Conservation (phyloP, 2,113 vertebrate genomes). For the Tringa solitaria region DNA sequence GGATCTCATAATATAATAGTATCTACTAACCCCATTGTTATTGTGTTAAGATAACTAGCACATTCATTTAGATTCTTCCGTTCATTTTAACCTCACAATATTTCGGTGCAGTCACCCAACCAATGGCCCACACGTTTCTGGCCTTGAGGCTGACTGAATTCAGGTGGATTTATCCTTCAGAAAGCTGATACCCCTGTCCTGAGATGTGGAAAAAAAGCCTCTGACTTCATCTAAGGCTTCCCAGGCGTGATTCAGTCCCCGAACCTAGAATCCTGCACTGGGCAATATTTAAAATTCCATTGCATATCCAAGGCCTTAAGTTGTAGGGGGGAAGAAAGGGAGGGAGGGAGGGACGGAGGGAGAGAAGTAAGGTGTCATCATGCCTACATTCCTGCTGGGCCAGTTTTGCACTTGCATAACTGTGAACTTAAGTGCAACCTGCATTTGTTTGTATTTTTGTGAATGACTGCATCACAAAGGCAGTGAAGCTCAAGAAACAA, state of each 20-base stretch:
- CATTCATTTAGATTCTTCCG: not conserved
- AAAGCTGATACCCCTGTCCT: not conserved
- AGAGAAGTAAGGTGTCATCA: not conserved
- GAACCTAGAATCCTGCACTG: not conserved
- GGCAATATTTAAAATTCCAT: not conserved
- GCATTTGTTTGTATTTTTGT: not conserved
- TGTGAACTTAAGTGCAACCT: not conserved
- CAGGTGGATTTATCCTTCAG: not conserved
- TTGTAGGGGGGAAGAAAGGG: too few relatives aligned
- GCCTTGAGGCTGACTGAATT: not conserved
- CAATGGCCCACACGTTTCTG: not conserved
- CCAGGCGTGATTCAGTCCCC: not conserved
- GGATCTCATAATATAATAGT: not conserved
- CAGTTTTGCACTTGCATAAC: not conserved
- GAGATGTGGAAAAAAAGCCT: not conserved
- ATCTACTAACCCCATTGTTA: not conserved
- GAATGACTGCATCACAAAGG: not conserved
- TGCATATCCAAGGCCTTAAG: not conserved
- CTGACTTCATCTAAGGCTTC: not conserved
- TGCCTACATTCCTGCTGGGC: not conserved
- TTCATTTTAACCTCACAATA: conserved; percentile 22
- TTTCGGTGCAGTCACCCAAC: not conserved
- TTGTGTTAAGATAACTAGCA: not conserved
- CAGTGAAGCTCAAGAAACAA: not conserved
- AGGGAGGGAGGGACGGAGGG: accelerated